Evolutionary conservation across 2,113 vertebrate species (phyloP), one percentile per base, ranked within the genome.

Genomic region (Psittacara wagleri): DNA sequence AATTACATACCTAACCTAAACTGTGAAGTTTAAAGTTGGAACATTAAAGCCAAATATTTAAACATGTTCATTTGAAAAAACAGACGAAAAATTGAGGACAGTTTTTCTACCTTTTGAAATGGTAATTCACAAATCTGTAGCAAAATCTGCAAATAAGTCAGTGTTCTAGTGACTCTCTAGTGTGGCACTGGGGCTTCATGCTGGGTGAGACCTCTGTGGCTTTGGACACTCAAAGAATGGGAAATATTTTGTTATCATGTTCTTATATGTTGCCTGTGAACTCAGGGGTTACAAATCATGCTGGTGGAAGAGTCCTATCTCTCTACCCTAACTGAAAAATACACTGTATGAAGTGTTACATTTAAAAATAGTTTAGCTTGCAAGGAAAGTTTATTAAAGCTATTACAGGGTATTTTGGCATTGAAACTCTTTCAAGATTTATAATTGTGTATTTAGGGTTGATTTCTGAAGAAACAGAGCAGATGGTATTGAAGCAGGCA

Each of bases 401-500:
- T 81, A 31, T 80, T 73, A 39, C 49, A 31, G 49, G 8, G 12
- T 77, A 19, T 66, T 27, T 48, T 72, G 59, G 54, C 73, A 62
- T 28, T 80, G 66, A 92, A 95, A 59, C 20, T 64, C 3, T 10
- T 86, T 86, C 11, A 77, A 52, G 59, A 41, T 86, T 81, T 80
- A 49, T 74, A 35, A 24, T 75, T 3, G 0, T 88, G 46, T 91
- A 31, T 77, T 81, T 81, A 52, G 44, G 20, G 31, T 66, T 88
- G 77, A 59, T 88, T 84, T 86, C 31, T 84, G 19, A 55, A 70
- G 83, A 74, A 86, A 54, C 89, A 94, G 77, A 86, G 46, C 91
- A 96, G 93, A 95, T 89, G 93, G 92, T 55, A 28, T 67, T 66
- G 59, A 86, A 95, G 61, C 20, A 89, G 80, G 76, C 73, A 94